Conservation (phyloP, 2,888 invertebrate genomes). For the Rhimphoctona megacephalus region DNA sequence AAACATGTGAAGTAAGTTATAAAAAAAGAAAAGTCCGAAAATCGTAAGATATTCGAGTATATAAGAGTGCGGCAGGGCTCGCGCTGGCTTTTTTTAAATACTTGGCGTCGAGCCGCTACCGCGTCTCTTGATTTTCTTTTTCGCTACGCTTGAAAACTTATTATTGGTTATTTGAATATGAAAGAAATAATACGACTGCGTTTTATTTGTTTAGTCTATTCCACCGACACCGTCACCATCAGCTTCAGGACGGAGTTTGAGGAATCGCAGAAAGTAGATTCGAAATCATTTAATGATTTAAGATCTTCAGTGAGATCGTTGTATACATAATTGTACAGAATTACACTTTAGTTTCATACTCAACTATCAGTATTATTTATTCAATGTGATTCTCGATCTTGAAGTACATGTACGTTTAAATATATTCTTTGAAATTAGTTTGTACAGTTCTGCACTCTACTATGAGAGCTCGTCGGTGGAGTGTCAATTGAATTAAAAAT, state of each 20-base stretch:
- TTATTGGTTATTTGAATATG: neutral
- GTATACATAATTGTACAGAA: constrained; percentile 38
- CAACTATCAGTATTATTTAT: constrained; percentile 48
- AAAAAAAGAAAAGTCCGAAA: no score
- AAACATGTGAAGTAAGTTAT: constrained; percentile 72
- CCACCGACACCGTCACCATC: constrained; percentile 66
- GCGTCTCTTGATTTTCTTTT: no score
- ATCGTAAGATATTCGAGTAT: no score
- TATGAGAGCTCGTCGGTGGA: neutral
- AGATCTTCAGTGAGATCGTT: neutral
- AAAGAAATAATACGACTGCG: neutral
- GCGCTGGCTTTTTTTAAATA: no score
- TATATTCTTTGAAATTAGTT: neutral
- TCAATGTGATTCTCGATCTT: neutral
- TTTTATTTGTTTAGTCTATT: constrained; percentile 28
- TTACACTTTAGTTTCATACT: constrained; percentile 19
- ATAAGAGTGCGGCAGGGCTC: no score
- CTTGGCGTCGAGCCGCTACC: no score
- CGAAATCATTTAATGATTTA: neutral
- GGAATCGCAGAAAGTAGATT: constrained; percentile 69
- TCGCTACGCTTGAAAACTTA: neutral
- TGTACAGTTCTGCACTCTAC: neutral
- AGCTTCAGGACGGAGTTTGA: constrained; percentile 70
- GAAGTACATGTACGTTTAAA: neutral
- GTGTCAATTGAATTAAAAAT: neutral